Percentiles rank a stretch among this genome's conserved stretches.
Conservation (phyloP, 2,888 invertebrate species). For the Ecliptopera silaceata region DNA sequence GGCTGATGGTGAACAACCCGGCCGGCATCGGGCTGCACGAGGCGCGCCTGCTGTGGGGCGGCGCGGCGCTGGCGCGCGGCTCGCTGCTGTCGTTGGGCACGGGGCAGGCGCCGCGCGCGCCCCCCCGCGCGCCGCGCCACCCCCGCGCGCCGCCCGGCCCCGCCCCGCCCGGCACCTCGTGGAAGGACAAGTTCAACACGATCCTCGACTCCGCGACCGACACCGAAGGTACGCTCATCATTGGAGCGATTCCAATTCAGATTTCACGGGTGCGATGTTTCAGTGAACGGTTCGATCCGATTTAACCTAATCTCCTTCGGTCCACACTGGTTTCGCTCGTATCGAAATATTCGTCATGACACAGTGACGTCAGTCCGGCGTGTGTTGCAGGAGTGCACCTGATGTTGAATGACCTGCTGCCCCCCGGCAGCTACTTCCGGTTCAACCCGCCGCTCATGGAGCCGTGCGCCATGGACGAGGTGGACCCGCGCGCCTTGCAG, state of each 20-base stretch:
- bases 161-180: slow-evolving; percentile 72
- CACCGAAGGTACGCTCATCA: slow-evolving; percentile 86
- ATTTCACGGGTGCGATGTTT: no score
- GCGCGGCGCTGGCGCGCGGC: slow-evolving; percentile 83
- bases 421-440: slow-evolving; percentile 89
- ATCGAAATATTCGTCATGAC: no score
- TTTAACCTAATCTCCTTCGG: no score
- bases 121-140: slow-evolving; percentile 25
- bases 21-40: slow-evolving; percentile 95
- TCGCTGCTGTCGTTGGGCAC: slow-evolving; percentile 94
- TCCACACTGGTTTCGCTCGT: no score
- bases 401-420: slow-evolving; percentile 89
- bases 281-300: no score
- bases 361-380: not conserved
- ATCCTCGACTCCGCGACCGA: slow-evolving; percentile 94
- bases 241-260: no score
- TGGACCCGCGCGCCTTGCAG: slow-evolving; percentile 86
- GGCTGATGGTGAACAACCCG: slow-evolving; percentile 94
- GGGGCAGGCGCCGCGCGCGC: slow-evolving; percentile 73
- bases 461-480: slow-evolving; percentile 91
- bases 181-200: slow-evolving; percentile 91
- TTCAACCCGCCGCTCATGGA: slow-evolving; percentile 95
- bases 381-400: slow-evolving; percentile 87
- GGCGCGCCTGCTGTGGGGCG: slow-evolving; percentile 91
- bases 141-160: slow-evolving; percentile 12